Evolutionary conservation across 2,888 invertebrate genomes (phyloP), one percentile per base, ranked within the genome.

Genomic region (Caenorhabditis uteleia): DNA sequence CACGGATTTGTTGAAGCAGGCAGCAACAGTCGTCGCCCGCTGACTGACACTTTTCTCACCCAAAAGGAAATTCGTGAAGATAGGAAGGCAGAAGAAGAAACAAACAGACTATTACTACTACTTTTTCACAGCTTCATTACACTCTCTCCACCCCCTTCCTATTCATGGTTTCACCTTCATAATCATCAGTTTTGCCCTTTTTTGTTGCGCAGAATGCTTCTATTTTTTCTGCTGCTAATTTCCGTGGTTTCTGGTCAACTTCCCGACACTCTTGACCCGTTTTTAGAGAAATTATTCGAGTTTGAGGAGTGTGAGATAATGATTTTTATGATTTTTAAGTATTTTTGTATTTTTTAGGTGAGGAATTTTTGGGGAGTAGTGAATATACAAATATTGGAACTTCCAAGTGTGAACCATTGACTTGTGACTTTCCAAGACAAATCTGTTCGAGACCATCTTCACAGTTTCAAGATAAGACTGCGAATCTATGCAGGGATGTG

Each of bases 261-360:
- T 34, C 81, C 81, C 23, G 60, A 72, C 23, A 70, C 80, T 23
- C 71, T 81, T 38, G 82, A 81, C 53, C 62, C 74, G 7, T 82
- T 81, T 53, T 70, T 82, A 33, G 81, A 78, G 53, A 71, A 74
- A 26, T 66, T 81, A 20, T 81, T 81, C 68, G 81, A 78, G 50
- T 74, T 70, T 25, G 70, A 70, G 33, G 77, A 81, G 66, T 81
- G 81, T 82, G 45, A 74, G 76, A 8, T n/a, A 39, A 6, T 14
- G n/a, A 39, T 29, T 8, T 29, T 29, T 8, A 8, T 29, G 29
- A 36, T 36, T 36, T 36, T 16, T 36, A 6, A 7, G 8, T 7
- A n/a, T 10, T 12, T 49, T n/a, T 29, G 8, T 27, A 25, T 23
- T 45, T 46, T 77, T 46, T 44, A 81, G 81, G 81, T 58, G 81